These are phyloP conservation scores for Lasioglossum vierecki DNA, from an alignment of 2,888 invertebrate genomes.

Conservation along the genomic window DNA sequence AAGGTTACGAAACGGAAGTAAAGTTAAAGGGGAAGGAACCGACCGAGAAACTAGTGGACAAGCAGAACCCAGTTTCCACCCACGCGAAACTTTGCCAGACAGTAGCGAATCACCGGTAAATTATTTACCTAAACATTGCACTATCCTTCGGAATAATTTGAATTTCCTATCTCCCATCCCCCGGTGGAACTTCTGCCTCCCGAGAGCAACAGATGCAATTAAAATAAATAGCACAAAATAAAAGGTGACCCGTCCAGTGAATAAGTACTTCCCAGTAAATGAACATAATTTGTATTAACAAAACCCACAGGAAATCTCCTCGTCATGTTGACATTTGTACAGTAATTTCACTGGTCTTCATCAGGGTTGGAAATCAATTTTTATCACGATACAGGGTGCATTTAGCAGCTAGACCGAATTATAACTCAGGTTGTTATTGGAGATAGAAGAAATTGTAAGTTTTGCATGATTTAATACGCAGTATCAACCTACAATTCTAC, in stretches of 20 bases:
- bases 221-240: not conserved
- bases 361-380: not conserved
- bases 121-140: slow-evolving; percentile 20
- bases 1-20: slow-evolving; percentile 59
- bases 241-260: not conserved
- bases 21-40: slow-evolving; percentile 52
- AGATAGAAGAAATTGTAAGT: not conserved
- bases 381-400: not conserved
- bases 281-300: not conserved
- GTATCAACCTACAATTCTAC: too few species aligned
- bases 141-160: slow-evolving; percentile 1
- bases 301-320: too few species aligned
- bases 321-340: too few species aligned
- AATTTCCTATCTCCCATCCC: not conserved
- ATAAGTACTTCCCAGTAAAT: not conserved
- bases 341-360: not conserved
- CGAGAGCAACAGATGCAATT: not conserved
- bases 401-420: not conserved
- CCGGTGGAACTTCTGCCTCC: not conserved
- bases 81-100: slow-evolving; percentile 1
- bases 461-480: too few species aligned
- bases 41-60: slow-evolving; percentile 32
- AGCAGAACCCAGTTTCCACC: slow-evolving; percentile 13
- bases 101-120: not conserved
- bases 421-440: not conserved